phyloP scores from a whole-genome alignment of 1,140 invertebrate species.

The Cylas formicarius region DNA sequence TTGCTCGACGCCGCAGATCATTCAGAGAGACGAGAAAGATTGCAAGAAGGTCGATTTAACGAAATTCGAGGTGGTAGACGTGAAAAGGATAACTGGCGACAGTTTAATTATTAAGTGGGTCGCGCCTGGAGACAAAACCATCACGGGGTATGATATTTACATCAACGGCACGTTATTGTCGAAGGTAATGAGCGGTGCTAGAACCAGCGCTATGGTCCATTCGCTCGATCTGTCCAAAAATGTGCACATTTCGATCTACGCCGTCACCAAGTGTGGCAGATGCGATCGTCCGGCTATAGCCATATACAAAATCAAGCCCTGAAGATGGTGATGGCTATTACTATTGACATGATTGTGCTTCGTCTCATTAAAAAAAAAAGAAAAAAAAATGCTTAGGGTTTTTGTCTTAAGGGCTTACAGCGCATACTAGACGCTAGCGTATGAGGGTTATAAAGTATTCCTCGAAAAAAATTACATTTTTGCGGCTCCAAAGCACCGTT shows the following conservation, averaged over 20 bases:
- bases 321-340: slow-evolving; percentile 2
- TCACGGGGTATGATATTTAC: slow-evolving; percentile 29
- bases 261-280: slow-evolving; percentile 25
- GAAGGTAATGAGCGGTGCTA: slow-evolving; percentile 24
- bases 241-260: slow-evolving; percentile 27
- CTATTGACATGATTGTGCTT: slow-evolving; percentile 19
- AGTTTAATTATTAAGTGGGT: slow-evolving; percentile 32
- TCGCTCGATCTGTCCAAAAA: slow-evolving; percentile 22
- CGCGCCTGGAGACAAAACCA: slow-evolving; percentile 9
- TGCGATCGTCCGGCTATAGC: slow-evolving; percentile 29
- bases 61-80: slow-evolving; percentile 22
- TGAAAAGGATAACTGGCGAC: slow-evolving; percentile 25
- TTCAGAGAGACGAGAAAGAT: slow-evolving; percentile 11
- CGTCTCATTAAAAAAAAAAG: neutral
- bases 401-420: neutral
- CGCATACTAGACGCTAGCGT: no score
- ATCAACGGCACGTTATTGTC: slow-evolving; percentile 26
- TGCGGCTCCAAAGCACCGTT: no score
- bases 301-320: slow-evolving; percentile 23
- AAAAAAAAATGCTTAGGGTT: no score
- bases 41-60: slow-evolving; percentile 14
- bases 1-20: slow-evolving; percentile 11
- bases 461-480: no score
- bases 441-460: no score
- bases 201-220: slow-evolving; percentile 30